phyloP scores from a whole-genome alignment of 2,797 vertebrate species.

The Ctenopoma kingsleyae region DNA sequence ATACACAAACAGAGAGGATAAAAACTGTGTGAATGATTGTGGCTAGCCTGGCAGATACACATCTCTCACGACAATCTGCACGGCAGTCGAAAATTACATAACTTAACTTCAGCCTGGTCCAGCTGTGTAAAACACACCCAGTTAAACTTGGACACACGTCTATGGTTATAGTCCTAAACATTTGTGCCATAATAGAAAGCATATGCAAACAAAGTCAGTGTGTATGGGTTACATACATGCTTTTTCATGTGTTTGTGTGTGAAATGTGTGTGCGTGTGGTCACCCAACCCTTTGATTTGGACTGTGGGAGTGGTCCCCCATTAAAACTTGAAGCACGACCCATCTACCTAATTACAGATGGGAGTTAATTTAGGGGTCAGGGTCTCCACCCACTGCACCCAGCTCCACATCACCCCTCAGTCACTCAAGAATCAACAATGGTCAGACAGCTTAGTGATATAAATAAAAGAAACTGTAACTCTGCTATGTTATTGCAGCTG shows the following conservation, averaged over 20 bases:
- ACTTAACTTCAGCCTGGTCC: conserved; percentile 25
- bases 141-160: conserved; percentile 41
- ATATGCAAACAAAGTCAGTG: conserved; percentile 44
- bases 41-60: background rate
- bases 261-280: conserved; percentile 57
- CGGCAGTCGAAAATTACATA: conserved; percentile 34
- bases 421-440: conserved; percentile 58
- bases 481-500: conserved; percentile 76
- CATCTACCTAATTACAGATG: conserved; percentile 78
- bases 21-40: background rate
- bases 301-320: conserved; percentile 71
- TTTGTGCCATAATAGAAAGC: conserved; percentile 47
- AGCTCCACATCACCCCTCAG: conserved; percentile 48
- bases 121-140: conserved; percentile 62
- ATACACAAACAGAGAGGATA: background rate
- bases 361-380: conserved; percentile 63
- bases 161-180: conserved; percentile 54
- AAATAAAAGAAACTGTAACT: conserved; percentile 50
- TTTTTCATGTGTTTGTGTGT: conserved; percentile 44
- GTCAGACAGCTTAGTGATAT: conserved; percentile 48
- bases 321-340: conserved; percentile 61
- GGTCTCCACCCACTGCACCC: conserved; percentile 77
- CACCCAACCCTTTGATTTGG: conserved; percentile 77
- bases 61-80: conserved; percentile 5
- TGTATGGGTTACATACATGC: conserved; percentile 27